Percentiles rank a stretch among this genome's conserved stretches.
phyloP scores from a whole-genome alignment of 2,797 vertebrate genomes.

The Phoebastria nigripes region DNA sequence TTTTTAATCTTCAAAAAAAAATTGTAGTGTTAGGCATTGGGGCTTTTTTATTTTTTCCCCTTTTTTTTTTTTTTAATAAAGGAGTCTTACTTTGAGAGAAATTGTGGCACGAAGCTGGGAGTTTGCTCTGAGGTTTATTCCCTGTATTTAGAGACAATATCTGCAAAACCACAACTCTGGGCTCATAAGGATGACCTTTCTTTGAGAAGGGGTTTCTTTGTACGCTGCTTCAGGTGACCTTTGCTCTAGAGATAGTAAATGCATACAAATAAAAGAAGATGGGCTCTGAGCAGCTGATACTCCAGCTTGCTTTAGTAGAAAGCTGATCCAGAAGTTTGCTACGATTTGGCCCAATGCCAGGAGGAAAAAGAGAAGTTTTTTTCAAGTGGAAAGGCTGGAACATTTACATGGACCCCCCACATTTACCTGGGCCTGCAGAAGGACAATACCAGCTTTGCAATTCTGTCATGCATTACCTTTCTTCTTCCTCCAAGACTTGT shows the following conservation, averaged over 20 bases:
- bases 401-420: neutral
- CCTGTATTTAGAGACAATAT: neutral
- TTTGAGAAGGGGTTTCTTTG: neutral
- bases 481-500: neutral
- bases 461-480: fast-evolving
- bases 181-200: neutral
- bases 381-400: neutral
- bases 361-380: neutral
- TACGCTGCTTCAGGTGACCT: neutral
- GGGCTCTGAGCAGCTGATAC: neutral
- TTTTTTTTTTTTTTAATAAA: neutral
- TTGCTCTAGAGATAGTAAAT: neutral
- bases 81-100: neutral
- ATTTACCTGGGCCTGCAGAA: neutral
- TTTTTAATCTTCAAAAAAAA: conserved; percentile 14
- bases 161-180: neutral
- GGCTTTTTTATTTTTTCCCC: neutral
- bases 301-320: neutral
- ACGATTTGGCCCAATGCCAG: neutral
- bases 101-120: neutral
- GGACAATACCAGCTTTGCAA: neutral
- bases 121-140: neutral
- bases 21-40: neutral
- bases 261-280: neutral
- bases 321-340: neutral